Conservation (phyloP, 2,797 vertebrate species). For the Urosaurus nigricauda region DNA sequence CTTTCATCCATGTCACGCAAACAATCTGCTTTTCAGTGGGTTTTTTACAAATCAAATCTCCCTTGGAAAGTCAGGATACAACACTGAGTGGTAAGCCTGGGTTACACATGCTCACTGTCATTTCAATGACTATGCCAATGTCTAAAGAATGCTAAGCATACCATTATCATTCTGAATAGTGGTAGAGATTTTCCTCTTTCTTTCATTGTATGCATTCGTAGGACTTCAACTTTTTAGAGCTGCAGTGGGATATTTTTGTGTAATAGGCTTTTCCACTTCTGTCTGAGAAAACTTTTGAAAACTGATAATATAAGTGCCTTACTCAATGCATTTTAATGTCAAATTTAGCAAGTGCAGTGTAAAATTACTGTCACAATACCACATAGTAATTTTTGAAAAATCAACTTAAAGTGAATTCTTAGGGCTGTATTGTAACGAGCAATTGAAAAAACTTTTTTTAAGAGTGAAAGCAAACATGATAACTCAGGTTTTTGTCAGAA, state of each 20-base stretch:
- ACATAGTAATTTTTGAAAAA: slow-evolving; percentile 59
- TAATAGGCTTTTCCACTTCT: slow-evolving; percentile 31
- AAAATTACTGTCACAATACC: slow-evolving; percentile 56
- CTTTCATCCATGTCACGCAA: neutral
- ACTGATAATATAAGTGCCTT: slow-evolving; percentile 51
- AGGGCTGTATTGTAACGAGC: slow-evolving; percentile 26
- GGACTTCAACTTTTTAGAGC: slow-evolving; percentile 28
- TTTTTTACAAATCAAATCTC: slow-evolving; percentile 29
- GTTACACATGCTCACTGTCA: slow-evolving; percentile 25
- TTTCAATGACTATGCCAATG: slow-evolving; percentile 33
- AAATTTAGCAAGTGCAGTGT: slow-evolving; percentile 61
- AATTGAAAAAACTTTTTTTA: slow-evolving; percentile 20
- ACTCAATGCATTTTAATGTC: slow-evolving; percentile 55
- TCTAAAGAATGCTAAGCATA: slow-evolving; percentile 18
- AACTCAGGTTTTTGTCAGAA: neutral
- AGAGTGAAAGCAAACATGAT: slow-evolving; percentile 32
- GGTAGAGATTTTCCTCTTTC: slow-evolving; percentile 51
- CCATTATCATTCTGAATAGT: slow-evolving; percentile 36
- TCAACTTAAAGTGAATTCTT: slow-evolving; percentile 46
- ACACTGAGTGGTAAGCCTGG: slow-evolving; percentile 22
- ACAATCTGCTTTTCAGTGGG: neutral
- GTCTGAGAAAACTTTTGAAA: slow-evolving; percentile 39
- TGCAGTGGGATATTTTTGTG: slow-evolving; percentile 14
- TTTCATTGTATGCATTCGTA: slow-evolving; percentile 47
- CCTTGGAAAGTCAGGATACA: slow-evolving; percentile 46